phyloP scores from a whole-genome alignment of 1,140 invertebrate genomes.

The Pseudoatta argentina region DNA sequence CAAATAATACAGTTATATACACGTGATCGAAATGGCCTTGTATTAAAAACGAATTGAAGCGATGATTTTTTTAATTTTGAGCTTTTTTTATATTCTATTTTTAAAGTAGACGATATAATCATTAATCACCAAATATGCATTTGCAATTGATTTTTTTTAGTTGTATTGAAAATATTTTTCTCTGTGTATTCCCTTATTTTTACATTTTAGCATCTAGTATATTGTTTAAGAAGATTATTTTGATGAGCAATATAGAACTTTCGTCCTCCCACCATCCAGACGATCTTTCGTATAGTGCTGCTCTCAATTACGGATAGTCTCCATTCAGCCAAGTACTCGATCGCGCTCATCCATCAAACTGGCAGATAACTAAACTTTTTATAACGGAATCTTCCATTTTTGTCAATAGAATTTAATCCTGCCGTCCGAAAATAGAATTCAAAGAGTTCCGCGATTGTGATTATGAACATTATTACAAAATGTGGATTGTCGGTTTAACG shows the following conservation, averaged over 20 bases:
- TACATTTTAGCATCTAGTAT: neutral
- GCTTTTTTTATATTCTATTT: neutral
- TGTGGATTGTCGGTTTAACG: conserved; percentile 10
- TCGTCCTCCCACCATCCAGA: conserved; percentile 70
- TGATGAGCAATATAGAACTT: conserved; percentile 51
- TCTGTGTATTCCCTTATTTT: neutral
- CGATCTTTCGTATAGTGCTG: conserved; percentile 67
- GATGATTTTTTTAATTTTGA: neutral
- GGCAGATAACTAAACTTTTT: conserved; percentile 22
- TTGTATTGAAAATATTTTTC: conserved; percentile 15
- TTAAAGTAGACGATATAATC: neutral
- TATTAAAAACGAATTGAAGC: conserved; percentile 26
- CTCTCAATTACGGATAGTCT: conserved; percentile 67
- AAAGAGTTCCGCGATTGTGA: conserved; percentile 1
- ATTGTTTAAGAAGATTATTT: conserved; percentile 40
- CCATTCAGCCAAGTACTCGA: conserved; percentile 66
- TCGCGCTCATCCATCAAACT: conserved; percentile 53
- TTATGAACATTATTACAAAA: conserved; percentile 26
- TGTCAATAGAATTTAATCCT: conserved; percentile 13
- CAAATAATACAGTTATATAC: conserved; percentile 35
- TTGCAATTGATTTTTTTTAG: neutral
- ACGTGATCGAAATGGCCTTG: conserved; percentile 16
- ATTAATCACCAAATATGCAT: neutral
- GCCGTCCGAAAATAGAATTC: conserved; percentile 15
- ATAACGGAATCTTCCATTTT: neutral